These are phyloP conservation scores for Xanthorhoe spadicearia DNA, from an alignment of 2,888 invertebrate genomes.

Conservation along the genomic window DNA sequence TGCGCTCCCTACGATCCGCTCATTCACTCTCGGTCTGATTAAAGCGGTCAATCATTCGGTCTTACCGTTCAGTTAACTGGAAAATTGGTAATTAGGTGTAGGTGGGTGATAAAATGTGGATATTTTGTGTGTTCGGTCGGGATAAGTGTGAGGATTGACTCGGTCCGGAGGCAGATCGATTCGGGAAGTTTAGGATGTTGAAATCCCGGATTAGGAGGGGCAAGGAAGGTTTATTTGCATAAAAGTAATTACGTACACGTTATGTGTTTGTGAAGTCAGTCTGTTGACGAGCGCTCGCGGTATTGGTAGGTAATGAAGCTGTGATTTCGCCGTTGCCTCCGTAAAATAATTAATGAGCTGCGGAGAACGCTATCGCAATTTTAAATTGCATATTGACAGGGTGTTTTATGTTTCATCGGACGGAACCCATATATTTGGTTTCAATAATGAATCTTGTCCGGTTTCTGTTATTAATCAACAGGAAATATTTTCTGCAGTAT, in stretches of 20 bases:
- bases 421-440: conserved; percentile 25
- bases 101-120: conserved; percentile 72
- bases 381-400: conserved; percentile 46
- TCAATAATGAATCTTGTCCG: conserved; percentile 32
- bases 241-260: conserved; percentile 57
- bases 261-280: conserved; percentile 51
- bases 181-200: conserved; percentile 21
- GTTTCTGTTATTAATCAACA: conserved; percentile 18
- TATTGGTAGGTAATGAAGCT: conserved; percentile 46
- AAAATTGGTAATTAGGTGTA: conserved; percentile 81
- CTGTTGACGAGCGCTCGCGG: conserved; percentile 47
- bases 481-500: conserved; percentile 18
- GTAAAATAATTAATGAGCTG: conserved; percentile 52
- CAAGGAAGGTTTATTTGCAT: conserved; percentile 55
- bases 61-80: conserved; percentile 80
- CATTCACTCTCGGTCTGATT: conserved; percentile 73
- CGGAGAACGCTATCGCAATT: conserved; percentile 47
- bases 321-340: conserved; percentile 46
- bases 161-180: conserved; percentile 33
- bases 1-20: conserved; percentile 54
- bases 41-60: conserved; percentile 80
- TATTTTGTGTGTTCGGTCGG: conserved; percentile 49
- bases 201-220: conserved; percentile 45
- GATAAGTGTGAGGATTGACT: conserved; percentile 47
- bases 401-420: conserved; percentile 42